Conservation (phyloP, 2,888 invertebrate species). For the Harpalus rubripes region DNA sequence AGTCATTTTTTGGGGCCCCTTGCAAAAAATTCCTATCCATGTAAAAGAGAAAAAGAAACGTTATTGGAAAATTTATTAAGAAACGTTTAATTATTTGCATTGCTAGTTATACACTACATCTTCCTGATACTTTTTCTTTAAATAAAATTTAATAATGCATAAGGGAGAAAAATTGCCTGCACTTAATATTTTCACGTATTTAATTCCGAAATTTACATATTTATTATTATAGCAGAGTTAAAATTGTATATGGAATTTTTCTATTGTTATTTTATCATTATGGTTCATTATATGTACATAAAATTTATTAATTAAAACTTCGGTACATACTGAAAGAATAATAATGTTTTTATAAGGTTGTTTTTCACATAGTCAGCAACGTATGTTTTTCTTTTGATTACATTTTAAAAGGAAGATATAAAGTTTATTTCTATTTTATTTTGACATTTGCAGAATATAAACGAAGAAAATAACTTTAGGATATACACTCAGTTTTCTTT, state of each 20-base stretch:
- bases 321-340: too few relatives aligned
- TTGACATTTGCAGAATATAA: too few relatives aligned
- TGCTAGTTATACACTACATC: neutral
- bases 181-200: neutral
- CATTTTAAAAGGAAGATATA: too few relatives aligned
- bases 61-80: neutral
- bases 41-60: neutral
- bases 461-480: too few relatives aligned
- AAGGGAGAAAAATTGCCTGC: neutral
- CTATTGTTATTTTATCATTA: neutral
- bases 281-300: neutral
- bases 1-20: too few relatives aligned
- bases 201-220: neutral
- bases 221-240: neutral
- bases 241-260: neutral
- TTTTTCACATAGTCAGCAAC: too few relatives aligned
- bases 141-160: neutral
- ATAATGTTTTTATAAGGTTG: too few relatives aligned
- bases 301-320: too few relatives aligned
- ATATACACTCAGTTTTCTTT: too few relatives aligned
- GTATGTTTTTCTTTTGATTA: too few relatives aligned
- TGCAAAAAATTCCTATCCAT: neutral
- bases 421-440: too few relatives aligned
- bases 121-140: neutral
- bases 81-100: neutral